Base-by-base conservation (phyloP, 1,140 invertebrate genomes). In the Anastrepha obliqua region DNA sequence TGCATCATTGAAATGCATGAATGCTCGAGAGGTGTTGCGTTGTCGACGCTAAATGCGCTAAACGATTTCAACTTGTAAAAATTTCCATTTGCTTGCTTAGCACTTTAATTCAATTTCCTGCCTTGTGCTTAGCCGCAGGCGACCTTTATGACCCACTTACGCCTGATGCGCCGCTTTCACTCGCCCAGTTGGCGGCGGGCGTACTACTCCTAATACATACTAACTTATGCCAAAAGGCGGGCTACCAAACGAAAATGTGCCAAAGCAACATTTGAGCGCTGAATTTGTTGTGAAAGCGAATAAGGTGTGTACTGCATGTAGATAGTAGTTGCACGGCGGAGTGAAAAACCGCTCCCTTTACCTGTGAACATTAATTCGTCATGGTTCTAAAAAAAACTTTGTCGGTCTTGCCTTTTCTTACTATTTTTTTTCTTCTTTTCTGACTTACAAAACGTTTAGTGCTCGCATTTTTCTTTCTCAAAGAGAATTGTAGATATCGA, bases 21-120 rank as follows among this genome's bases (percentile, higher is more conserved):
- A 67, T 9, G 20, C 65, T 17, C 3, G 15, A 44, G 67, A 74
- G 39, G 67, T 74, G 42, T 74, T 74, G 67, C 67, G 17, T 74
- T 13, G 67, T 39, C 39, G 67, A 13, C 13, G 67, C 44, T 74
- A 47, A 74, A 74, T 47, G 42, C 67, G 67, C 67, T 74, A 74
- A 74, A 74, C 39, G 67, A 44, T 74, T 74, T 74, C 67, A 74
- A 74, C 67, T 74, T 47, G 39, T 44, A 74, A 74, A 74, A 74
- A 74, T 74, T 74, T 74, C 42, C 67, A 74, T 47, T 74, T 29
- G 11, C 39, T 62, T n/a, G 67, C 67, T 74, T 15, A 44, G 39
- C 67, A 39, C 67, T 74, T 74, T 74, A 47, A 74, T 74, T 74
- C 67, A 74, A 74, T 74, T 74, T 74, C 67, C 67, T 74, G 67